A percentile compares a stretch with the other conserved stretches of the same genome.
Evolutionary conservation across 2,797 vertebrate genomes (phyloP).

Genomic region (Hippoglossus hippoglossus): DNA sequence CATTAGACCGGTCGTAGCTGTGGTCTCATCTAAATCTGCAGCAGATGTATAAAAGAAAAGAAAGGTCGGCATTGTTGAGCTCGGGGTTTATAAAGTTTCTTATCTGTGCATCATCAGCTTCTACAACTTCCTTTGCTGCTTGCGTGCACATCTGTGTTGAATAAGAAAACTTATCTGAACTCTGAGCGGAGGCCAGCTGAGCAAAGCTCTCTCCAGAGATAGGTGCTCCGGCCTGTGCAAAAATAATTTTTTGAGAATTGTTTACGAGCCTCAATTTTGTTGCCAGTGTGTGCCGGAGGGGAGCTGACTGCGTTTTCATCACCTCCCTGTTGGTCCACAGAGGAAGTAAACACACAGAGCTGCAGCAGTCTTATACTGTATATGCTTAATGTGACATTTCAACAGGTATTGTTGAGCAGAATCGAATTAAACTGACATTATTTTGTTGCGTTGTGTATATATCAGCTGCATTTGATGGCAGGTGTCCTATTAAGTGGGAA

Average conservation of each 20-base stretch:
- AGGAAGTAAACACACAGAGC: conserved; percentile 54
- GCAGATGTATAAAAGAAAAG: too few species aligned
- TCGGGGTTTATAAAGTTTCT: too few species aligned
- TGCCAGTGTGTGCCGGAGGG: conserved; percentile 32
- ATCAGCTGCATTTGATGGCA: too few species aligned
- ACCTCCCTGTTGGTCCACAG: conserved; percentile 45
- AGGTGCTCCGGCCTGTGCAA: conserved; percentile 11
- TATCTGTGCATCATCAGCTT: conserved; percentile 11
- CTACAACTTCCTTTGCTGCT: neutral
- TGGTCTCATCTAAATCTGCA: conserved; percentile 3
- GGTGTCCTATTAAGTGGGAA: too few species aligned
- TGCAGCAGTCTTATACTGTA: conserved; percentile 22
- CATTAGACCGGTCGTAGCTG: neutral
- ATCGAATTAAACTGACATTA: too few species aligned
- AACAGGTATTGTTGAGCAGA: conserved; percentile 18
- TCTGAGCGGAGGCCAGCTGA: conserved; percentile 1
- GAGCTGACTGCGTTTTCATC: conserved; percentile 55
- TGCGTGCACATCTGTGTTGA: conserved; percentile 36
- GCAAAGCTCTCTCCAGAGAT: conserved; percentile 26
- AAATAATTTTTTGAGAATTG: conserved; percentile 33
- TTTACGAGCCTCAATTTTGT: conserved; percentile 51
- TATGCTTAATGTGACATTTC: conserved; percentile 36
- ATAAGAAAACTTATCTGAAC: conserved; percentile 37
- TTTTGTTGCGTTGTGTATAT: too few species aligned
- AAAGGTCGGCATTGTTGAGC: too few species aligned